phyloP scores from a whole-genome alignment of 2,113 vertebrate genomes.

The Erpornis zantholeuca region DNA sequence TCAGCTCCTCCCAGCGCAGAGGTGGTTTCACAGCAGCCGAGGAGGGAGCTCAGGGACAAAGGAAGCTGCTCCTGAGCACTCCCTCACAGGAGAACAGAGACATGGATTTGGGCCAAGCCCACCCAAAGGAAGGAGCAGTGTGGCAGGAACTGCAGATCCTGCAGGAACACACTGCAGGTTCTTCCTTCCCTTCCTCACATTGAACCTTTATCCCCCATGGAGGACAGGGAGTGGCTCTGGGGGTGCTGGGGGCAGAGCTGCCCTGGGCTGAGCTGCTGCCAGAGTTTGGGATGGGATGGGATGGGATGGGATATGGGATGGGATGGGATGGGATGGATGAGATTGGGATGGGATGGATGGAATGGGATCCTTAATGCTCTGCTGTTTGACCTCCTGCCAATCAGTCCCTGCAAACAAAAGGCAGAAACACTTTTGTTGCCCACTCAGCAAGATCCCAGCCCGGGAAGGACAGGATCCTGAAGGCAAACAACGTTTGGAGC shows the following conservation, averaged over 20 bases:
- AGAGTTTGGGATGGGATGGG: neutral
- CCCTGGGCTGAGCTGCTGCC: neutral
- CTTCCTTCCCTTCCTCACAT: neutral
- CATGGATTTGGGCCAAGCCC: neutral
- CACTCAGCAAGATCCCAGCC: neutral
- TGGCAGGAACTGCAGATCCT: neutral
- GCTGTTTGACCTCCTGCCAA: neutral
- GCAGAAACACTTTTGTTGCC: neutral
- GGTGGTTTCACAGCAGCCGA: neutral
- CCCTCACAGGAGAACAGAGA: neutral
- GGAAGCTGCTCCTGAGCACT: neutral
- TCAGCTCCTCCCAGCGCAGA: neutral
- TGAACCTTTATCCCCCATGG: neutral
- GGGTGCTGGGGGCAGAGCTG: neutral
- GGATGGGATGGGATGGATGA: neutral
- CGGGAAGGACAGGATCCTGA: neutral
- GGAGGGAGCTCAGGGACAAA: neutral
- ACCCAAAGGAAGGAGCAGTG: neutral
- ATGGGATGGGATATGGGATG: neutral
- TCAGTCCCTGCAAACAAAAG: neutral
- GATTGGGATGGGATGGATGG: no score
- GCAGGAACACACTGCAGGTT: neutral
- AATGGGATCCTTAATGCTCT: neutral
- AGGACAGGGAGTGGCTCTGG: neutral
- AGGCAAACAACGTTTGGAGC: neutral